A percentile compares a stretch with the other conserved stretches of the same genome.
phyloP scores from a whole-genome alignment of 2,113 vertebrate species.

The Chunga burmeisteri region DNA sequence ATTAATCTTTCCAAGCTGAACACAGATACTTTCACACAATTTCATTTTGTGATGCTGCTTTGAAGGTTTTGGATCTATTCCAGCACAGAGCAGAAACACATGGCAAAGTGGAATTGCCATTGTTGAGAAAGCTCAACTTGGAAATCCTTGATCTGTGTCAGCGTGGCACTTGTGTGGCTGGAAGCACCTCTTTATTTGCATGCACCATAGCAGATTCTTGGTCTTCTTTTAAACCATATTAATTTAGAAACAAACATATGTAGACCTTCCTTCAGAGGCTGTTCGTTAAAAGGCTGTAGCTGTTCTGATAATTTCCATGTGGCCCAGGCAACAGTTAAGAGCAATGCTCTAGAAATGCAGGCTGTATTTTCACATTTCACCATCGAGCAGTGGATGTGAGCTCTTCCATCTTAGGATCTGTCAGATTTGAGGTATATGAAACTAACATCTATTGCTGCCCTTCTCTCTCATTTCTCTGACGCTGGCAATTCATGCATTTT shows the following conservation, averaged over 20 bases:
- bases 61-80: neutral
- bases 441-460: neutral
- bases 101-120: neutral
- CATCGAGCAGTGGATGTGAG: neutral
- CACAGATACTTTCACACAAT: neutral
- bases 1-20: neutral
- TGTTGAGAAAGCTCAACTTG: neutral
- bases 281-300: neutral
- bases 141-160: neutral
- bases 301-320: slow-evolving; percentile 2
- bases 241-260: neutral
- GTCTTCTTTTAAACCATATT: neutral
- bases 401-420: neutral
- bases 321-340: neutral
- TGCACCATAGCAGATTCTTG: neutral
- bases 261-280: neutral
- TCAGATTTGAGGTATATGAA: neutral
- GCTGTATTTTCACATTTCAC: neutral
- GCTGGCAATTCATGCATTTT: neutral
- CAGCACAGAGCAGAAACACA: neutral
- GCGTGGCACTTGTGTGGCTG: neutral
- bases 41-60: neutral
- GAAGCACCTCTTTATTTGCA: neutral
- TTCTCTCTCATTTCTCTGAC: neutral
- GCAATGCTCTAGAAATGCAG: neutral